Evolutionary conservation across 2,797 vertebrate genomes (phyloP).

Genomic region (Emydoidea blandingii): DNA sequence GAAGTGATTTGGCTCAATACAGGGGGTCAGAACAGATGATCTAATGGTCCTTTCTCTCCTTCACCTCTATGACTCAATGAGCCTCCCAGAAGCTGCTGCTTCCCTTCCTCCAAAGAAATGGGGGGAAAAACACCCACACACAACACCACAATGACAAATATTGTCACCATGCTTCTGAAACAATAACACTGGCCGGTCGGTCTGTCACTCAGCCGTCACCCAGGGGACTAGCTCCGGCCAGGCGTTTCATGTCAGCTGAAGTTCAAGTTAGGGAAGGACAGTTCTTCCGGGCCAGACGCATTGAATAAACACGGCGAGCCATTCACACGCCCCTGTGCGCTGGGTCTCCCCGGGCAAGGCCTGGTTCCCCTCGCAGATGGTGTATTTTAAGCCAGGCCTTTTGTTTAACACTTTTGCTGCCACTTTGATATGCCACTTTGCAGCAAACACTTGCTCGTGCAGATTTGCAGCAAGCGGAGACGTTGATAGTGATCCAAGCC

Average conservation of each 20-base stretch:
- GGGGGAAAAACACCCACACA: not conserved
- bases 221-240: not conserved
- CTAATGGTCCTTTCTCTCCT: not conserved
- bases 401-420: not conserved
- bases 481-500: too few relatives aligned
- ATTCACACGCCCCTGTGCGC: fast-evolving
- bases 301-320: slow-evolving; percentile 58
- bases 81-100: slow-evolving; percentile 3
- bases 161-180: slow-evolving; percentile 18
- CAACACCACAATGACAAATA: slow-evolving; percentile 47
- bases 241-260: not conserved
- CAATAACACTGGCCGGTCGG: not conserved
- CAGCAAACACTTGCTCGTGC: not conserved
- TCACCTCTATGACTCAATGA: slow-evolving; percentile 8
- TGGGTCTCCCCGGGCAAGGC: not conserved
- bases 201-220: not conserved
- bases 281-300: not conserved
- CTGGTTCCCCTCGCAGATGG: fast-evolving
- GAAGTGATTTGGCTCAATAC: too few relatives aligned
- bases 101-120: not conserved
- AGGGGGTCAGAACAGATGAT: not conserved
- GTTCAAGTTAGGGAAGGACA: not conserved
- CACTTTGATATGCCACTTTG: not conserved
- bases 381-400: not conserved
- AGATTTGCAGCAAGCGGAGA: not conserved